Conservation (phyloP, 2,113 vertebrate genomes). For the Ctenodactylus gundi region DNA sequence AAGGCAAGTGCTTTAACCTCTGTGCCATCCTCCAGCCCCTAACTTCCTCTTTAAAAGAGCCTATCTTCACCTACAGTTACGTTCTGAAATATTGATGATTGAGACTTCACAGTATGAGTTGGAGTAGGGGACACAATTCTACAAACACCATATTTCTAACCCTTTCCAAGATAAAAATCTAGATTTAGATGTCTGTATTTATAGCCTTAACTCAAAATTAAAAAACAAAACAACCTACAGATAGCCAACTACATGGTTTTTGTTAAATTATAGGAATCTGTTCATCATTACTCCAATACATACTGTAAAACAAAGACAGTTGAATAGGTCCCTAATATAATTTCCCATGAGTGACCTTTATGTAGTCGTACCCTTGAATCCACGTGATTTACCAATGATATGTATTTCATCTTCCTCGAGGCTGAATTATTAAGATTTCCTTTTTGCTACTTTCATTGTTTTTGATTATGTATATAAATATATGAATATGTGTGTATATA, state of each 20-base stretch:
- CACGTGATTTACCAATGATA: neutral
- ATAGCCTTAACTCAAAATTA: neutral
- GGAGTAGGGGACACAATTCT: neutral
- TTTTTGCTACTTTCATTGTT: neutral
- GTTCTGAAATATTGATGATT: neutral
- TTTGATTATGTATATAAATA: neutral
- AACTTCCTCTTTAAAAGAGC: neutral
- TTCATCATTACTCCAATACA: neutral
- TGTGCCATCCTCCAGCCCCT: no score
- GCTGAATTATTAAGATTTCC: neutral
- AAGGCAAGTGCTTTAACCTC: no score
- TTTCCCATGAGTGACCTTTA: neutral
- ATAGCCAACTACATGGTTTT: neutral
- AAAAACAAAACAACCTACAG: neutral
- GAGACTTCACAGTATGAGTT: neutral
- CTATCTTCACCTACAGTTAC: neutral
- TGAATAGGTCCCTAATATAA: neutral
- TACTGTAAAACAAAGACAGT: neutral
- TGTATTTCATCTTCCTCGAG: neutral
- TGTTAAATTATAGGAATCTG: neutral
- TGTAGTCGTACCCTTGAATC: neutral
- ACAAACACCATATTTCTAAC: neutral
- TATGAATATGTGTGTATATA: neutral
- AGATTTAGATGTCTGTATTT: neutral
- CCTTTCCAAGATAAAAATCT: neutral